Evolutionary conservation across 2,888 invertebrate species (phyloP).

Genomic region (Plemyria rubiginata): DNA sequence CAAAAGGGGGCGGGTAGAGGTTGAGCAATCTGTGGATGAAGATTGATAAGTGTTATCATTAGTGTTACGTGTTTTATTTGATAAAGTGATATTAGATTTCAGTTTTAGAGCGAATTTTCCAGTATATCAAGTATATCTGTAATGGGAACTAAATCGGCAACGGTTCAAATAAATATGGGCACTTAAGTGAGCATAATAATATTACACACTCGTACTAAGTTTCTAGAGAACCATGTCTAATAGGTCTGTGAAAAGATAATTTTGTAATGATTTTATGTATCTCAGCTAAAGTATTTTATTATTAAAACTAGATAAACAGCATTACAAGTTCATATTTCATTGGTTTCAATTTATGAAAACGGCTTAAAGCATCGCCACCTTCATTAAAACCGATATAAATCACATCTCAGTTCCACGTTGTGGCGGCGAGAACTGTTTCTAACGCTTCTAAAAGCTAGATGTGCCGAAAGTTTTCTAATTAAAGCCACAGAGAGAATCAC

Average conservation of each 20-base stretch:
- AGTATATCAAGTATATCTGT: no score
- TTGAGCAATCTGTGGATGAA: constrained; percentile 58
- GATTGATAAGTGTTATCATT: constrained; percentile 41
- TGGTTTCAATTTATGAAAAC: constrained; percentile 22
- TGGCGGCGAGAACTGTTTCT: constrained; percentile 35
- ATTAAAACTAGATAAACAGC: constrained; percentile 7
- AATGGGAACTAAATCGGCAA: no score
- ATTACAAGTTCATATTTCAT: constrained; percentile 4
- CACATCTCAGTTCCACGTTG: constrained; percentile 33
- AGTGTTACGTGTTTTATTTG: not conserved
- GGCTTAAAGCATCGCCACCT: constrained; percentile 22
- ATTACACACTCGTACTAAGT: no score
- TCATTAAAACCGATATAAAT: constrained; percentile 33
- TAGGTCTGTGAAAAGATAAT: no score
- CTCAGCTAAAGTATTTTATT: not conserved
- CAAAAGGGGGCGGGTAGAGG: constrained; percentile 66
- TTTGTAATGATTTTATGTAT: no score
- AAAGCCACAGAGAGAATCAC: constrained; percentile 45
- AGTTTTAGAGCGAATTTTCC: not conserved
- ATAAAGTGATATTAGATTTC: not conserved
- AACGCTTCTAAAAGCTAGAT: constrained; percentile 37
- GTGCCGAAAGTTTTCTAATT: constrained; percentile 49
- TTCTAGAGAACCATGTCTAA: no score
- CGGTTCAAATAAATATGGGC: no score
- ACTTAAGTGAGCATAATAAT: no score